Conservation (phyloP, 2,888 invertebrate genomes). For the Papilio protenor region DNA sequence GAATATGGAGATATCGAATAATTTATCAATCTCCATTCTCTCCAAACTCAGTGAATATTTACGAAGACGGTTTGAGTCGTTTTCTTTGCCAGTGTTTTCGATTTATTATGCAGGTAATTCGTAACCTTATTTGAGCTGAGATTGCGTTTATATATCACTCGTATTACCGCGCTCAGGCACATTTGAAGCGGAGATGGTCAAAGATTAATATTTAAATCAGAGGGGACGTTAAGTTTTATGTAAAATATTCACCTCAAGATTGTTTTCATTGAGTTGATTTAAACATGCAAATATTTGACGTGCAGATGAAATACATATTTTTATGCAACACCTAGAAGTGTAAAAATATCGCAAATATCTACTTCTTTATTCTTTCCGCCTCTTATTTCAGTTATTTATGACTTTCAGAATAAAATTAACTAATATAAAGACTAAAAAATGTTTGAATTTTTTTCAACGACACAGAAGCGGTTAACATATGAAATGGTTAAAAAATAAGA, state of each 20-base stretch:
- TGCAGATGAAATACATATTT: background rate
- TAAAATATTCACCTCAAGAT: background rate
- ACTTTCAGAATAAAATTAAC: too few relatives aligned
- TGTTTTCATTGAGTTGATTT: background rate
- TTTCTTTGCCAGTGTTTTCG: conserved; percentile 43
- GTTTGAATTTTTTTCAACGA: too few relatives aligned
- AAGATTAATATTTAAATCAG: conserved; percentile 42
- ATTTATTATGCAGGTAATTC: conserved; percentile 66
- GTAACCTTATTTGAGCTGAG: conserved; percentile 57
- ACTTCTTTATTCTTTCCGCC: too few relatives aligned
- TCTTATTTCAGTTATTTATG: too few relatives aligned
- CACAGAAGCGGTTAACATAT: too few relatives aligned
- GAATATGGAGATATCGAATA: background rate
- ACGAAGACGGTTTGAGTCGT: conserved; percentile 22
- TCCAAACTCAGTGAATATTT: conserved; percentile 9
- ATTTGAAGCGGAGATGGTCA: conserved; percentile 46
- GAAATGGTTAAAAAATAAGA: background rate
- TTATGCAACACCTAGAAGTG: background rate
- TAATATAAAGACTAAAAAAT: too few relatives aligned
- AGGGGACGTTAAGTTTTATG: background rate
- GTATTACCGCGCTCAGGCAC: conserved; percentile 55
- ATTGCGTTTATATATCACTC: conserved; percentile 61
- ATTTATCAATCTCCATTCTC: background rate
- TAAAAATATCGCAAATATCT: too few relatives aligned
- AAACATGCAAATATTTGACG: background rate